A percentile compares a stretch with the other conserved stretches of the same genome.
phyloP scores from a whole-genome alignment of 1,140 invertebrate genomes.

The Anoplolepis gracilipes region DNA sequence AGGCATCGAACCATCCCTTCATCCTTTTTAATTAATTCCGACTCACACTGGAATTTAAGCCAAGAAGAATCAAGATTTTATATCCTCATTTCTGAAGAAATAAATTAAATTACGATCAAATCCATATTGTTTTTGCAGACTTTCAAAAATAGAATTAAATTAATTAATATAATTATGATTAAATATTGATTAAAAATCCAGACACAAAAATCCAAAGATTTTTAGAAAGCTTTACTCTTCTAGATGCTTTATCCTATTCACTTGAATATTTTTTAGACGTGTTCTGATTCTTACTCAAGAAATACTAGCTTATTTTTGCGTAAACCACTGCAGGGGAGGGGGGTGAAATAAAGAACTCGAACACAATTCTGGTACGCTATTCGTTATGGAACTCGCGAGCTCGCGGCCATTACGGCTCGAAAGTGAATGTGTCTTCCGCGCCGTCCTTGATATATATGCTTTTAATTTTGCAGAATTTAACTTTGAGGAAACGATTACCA shows the following conservation, averaged over 20 bases:
- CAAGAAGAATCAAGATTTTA: not conserved
- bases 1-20: slow-evolving; percentile 97
- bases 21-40: slow-evolving; percentile 84
- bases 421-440: not conserved
- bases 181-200: no score
- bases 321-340: not conserved
- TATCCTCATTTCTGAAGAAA: not conserved
- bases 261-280: not conserved
- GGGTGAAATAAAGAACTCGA: not conserved
- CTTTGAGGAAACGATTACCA: slow-evolving; percentile 39
- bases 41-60: slow-evolving; percentile 34
- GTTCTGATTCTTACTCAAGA: not conserved
- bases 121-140: not conserved
- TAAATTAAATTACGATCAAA: not conserved
- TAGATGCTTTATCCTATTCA: not conserved
- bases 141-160: not conserved
- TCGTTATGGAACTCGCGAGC: not conserved
- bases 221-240: not conserved
- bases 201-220: no score
- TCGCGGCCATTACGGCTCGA: not conserved
- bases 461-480: not conserved
- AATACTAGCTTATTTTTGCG: not conserved
- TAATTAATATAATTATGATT: no score
- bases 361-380: not conserved
- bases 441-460: not conserved